phyloP scores from a whole-genome alignment of 1,140 invertebrate genomes.

The Metaphire vulgaris region DNA sequence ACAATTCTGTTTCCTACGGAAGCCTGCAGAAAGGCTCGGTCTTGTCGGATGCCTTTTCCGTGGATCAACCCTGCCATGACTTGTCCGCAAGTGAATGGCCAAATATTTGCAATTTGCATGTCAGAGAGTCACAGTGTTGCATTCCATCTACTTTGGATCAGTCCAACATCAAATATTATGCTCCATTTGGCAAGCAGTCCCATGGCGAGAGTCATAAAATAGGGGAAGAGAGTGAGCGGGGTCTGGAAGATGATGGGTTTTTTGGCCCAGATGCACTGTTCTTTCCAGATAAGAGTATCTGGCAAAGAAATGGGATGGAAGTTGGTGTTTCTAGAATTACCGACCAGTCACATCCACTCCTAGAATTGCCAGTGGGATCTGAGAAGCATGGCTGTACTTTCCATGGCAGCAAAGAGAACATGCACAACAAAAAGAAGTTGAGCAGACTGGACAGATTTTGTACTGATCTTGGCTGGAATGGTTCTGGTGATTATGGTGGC shows the following conservation, averaged over 20 bases:
- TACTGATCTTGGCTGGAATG: neutral
- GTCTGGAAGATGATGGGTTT: neutral
- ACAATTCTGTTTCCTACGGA: conserved; percentile 19
- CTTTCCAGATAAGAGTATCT: neutral
- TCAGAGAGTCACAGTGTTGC: neutral
- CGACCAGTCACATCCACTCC: neutral
- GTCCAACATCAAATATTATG: neutral
- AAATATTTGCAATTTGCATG: neutral
- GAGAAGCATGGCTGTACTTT: neutral
- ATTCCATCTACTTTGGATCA: neutral
- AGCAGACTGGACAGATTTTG: neutral
- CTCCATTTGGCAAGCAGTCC: neutral
- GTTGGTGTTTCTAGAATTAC: neutral
- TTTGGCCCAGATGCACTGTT: neutral
- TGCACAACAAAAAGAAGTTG: neutral
- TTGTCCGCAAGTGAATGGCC: neutral
- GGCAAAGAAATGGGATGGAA: neutral
- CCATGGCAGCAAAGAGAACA: neutral
- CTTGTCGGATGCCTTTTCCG: conserved; percentile 7
- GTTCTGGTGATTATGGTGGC: neutral
- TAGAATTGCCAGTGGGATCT: neutral
- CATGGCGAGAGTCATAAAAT: neutral
- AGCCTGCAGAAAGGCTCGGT: conserved; percentile 16
- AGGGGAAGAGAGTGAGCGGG: neutral
- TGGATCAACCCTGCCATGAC: neutral